Evolutionary conservation across 1,140 invertebrate species (phyloP), one percentile per base, ranked within the genome.

Genomic region (Aphaenogaster ashmeadi): DNA sequence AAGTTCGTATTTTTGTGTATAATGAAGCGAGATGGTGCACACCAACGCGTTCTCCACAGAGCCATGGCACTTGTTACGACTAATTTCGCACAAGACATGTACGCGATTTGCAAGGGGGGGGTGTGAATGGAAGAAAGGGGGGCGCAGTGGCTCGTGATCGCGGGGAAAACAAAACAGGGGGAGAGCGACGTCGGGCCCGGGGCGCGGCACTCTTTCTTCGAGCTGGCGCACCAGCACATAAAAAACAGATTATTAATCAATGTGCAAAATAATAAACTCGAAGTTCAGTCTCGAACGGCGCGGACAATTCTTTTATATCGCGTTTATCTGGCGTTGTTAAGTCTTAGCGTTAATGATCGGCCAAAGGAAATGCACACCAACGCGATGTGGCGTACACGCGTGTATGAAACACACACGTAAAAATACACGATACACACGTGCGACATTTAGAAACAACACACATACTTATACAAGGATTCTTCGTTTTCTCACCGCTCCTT

Each of bases 251-350:
- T 50, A 71, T 69, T 47, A 50, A 71, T 60, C 56, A 62, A 62
- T 11, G 64, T n/a, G 41, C 21, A 72, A 62, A 81, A 52, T 69
- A 60, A 69, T 41, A 50, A 81, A 71, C 66, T 87, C 47, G 38
- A 69, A 71, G 60, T 71, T 90, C 81, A 80, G 50, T 87, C 58
- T 74, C 66, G 64, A 72, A 87, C 50, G 60, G 89, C 87, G 88
- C 79, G 81, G 84, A 89, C 89, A 89, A 87, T 91, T 91, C 87
- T 91, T 91, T 91, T 91, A 83, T 87, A 91, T 88, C 89, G 89
- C 89, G 83, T 89, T 85, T 89, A 89, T 91, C 62, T 64, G 67
- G 88, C 71, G 74, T 91, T 89, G 89, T 91, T 89, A 91, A 89
- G 58, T 88, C 84, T 91, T 91, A 91, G 71, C 62, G 58, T 91